A percentile compares a stretch with the other conserved stretches of the same genome.
Evolutionary conservation across 2,797 vertebrate genomes (phyloP).

Genomic region (Nyctalus aviator): DNA sequence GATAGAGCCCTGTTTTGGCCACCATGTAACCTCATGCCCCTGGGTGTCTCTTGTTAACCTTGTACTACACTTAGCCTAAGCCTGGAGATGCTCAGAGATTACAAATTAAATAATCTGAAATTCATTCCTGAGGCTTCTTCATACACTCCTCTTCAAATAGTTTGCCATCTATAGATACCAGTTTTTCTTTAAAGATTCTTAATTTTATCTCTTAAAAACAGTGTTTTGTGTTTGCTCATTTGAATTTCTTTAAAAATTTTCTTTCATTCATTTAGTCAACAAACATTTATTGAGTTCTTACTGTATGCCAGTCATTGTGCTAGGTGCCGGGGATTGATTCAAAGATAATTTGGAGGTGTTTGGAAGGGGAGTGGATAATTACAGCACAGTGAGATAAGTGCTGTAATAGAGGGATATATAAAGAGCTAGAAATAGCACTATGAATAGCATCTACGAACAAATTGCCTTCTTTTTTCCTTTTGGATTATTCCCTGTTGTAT

Average conservation of each 20-base stretch:
- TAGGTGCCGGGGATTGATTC: conserved; percentile 78
- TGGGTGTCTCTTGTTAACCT: not conserved
- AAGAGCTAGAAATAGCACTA: conserved; percentile 81
- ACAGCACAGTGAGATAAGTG: conserved; percentile 80
- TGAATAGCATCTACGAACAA: conserved; percentile 82
- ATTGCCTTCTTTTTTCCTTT: conserved; percentile 79
- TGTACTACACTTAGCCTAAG: not conserved
- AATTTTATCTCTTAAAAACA: conserved; percentile 54
- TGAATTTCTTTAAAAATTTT: conserved; percentile 58
- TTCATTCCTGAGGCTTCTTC: not conserved
- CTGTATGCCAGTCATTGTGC: conserved; percentile 81
- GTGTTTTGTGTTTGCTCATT: conserved; percentile 61
- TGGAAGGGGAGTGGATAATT: conserved; percentile 80
- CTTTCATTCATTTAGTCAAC: conserved; percentile 70
- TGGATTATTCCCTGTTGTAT: conserved; percentile 83
- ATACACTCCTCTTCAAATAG: not conserved
- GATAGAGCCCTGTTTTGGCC: not conserved
- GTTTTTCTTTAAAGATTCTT: not conserved
- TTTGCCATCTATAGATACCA: conserved; percentile 40
- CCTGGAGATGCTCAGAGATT: not conserved
- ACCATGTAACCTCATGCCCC: not conserved
- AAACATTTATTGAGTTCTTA: conserved; percentile 80
- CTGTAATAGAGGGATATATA: conserved; percentile 80
- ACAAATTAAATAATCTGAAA: not conserved
- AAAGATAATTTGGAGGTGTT: conserved; percentile 80